Evolutionary conservation across 2,797 vertebrate genomes (phyloP).

Genomic region (Ctenochaetus hawaiiensis): DNA sequence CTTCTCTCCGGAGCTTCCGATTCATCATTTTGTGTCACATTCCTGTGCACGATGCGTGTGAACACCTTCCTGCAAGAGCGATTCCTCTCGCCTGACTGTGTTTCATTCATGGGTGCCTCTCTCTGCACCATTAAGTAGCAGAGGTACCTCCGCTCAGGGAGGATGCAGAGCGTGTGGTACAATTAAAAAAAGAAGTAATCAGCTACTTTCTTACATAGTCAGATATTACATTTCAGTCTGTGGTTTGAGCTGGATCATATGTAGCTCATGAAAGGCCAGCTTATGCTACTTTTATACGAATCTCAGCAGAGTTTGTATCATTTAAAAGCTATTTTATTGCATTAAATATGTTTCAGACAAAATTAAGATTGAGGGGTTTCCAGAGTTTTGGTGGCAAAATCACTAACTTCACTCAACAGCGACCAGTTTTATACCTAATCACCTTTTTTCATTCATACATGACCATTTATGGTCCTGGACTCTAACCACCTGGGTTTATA

Average conservation of each 20-base stretch:
- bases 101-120: conserved; percentile 72
- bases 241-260: neutral
- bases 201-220: neutral
- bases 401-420: neutral
- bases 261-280: neutral
- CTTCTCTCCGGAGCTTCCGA: conserved; percentile 44
- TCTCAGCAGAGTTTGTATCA: neutral
- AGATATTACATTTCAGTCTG: neutral
- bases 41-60: conserved; percentile 66
- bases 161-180: conserved; percentile 45
- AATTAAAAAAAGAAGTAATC: conserved; percentile 45
- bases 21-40: conserved; percentile 74
- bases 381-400: neutral
- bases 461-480: neutral
- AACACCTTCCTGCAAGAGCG: conserved; percentile 69
- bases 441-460: neutral
- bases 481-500: neutral
- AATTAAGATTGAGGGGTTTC: neutral
- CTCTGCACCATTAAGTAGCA: conserved; percentile 71
- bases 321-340: neutral
- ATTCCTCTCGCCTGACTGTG: conserved; percentile 74
- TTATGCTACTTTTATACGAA: neutral
- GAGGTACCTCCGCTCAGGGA: conserved; percentile 40
- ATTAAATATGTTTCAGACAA: neutral
- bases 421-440: neutral